These are phyloP conservation scores for Penaeus vannamei DNA, from an alignment of 1,140 invertebrate species.

Conservation along the genomic window DNA sequence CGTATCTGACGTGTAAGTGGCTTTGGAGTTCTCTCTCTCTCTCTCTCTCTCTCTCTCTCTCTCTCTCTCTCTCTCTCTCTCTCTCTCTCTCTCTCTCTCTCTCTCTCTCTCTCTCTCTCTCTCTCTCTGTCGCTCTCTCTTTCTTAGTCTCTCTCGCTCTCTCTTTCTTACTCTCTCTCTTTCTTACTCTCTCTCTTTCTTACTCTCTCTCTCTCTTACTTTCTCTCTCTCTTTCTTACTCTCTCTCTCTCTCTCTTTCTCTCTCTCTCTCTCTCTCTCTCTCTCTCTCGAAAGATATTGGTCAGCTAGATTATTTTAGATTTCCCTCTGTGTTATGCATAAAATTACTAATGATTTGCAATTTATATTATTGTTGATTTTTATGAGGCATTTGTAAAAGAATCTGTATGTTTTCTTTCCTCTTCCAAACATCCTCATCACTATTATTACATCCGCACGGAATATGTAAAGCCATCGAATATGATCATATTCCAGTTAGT, in stretches of 20 bases:
- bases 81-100: neutral
- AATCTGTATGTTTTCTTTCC: too few relatives aligned
- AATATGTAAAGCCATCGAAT: too few relatives aligned
- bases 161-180: neutral
- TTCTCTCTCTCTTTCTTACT: too few relatives aligned
- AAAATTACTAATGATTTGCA: too few relatives aligned
- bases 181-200: neutral
- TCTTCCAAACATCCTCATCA: too few relatives aligned
- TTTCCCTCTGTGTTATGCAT: neutral
- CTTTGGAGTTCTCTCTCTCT: neutral
- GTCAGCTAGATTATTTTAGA: neutral
- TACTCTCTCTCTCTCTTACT: neutral
- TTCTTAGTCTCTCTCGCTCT: neutral
- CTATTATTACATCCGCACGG: too few relatives aligned
- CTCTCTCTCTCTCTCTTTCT: too few relatives aligned
- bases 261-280: too few relatives aligned
- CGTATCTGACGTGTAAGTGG: slow-evolving; percentile 57
- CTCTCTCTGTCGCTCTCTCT: too few relatives aligned
- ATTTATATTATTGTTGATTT: too few relatives aligned
- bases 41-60: slow-evolving; percentile 4
- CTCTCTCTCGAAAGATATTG: neutral
- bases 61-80: neutral
- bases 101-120: neutral
- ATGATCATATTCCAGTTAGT: too few relatives aligned
- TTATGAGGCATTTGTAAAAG: too few relatives aligned